Conservation (phyloP, 2,113 vertebrate species). For the Rhipidura dahli region DNA sequence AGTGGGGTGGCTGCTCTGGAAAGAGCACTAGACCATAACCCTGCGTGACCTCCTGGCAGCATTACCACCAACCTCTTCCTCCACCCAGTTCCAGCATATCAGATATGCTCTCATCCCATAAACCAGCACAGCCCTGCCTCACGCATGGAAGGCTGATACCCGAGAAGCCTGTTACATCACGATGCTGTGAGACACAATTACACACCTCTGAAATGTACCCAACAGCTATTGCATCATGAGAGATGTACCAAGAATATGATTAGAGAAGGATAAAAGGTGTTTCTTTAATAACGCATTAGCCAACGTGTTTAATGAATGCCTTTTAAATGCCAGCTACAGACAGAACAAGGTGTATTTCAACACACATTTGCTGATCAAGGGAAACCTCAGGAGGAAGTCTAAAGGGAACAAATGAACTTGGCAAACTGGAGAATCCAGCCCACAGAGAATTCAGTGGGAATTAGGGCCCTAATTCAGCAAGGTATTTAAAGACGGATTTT, state of each 20-base stretch:
- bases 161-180: slow-evolving; percentile 39
- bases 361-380: slow-evolving; percentile 39
- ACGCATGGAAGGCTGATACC: not conserved
- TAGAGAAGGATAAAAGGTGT: slow-evolving; percentile 47
- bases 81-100: slow-evolving; percentile 2
- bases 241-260: slow-evolving; percentile 45
- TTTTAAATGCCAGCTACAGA: slow-evolving; percentile 16
- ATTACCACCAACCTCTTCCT: not conserved
- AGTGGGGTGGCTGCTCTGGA: not conserved
- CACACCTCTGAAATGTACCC: slow-evolving; percentile 21
- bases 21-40: not conserved
- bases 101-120: not conserved
- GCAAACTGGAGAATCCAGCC: slow-evolving; percentile 35
- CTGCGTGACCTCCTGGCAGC: not conserved
- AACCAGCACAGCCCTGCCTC: slow-evolving; percentile 3
- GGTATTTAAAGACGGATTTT: slow-evolving; percentile 18
- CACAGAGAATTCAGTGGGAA: not conserved
- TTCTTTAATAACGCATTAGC: slow-evolving; percentile 49
- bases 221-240: slow-evolving; percentile 31
- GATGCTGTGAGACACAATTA: not conserved
- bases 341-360: slow-evolving; percentile 30
- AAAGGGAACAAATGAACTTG: slow-evolving; percentile 27
- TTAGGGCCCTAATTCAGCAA: slow-evolving; percentile 3
- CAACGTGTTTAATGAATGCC: slow-evolving; percentile 3
- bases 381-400: slow-evolving; percentile 27